phyloP scores from a whole-genome alignment of 1,140 invertebrate species.

The Papilio helenus region DNA sequence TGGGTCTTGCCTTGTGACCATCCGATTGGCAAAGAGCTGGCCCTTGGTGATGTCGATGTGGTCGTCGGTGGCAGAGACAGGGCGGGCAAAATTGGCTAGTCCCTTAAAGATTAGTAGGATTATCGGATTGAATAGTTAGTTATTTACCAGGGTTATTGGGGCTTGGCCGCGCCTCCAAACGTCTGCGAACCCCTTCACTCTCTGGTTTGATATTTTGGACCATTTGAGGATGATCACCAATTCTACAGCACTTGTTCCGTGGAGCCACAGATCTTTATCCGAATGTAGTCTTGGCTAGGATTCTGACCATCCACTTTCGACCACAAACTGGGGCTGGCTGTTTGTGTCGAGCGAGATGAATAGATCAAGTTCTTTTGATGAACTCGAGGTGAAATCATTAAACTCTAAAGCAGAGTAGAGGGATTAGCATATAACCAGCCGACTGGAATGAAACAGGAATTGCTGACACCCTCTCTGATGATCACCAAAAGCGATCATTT shows the following conservation, averaged over 20 bases:
- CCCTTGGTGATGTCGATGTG: neutral
- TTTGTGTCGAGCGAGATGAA: neutral
- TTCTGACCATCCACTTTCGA: neutral
- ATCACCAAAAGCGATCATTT: slow-evolving; percentile 1
- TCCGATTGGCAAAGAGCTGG: neutral
- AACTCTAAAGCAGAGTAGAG: neutral
- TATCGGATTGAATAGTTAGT: neutral
- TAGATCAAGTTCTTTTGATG: neutral
- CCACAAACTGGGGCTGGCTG: neutral
- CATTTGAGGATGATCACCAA: neutral
- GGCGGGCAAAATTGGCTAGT: neutral
- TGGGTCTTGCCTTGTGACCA: neutral
- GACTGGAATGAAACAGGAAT: neutral
- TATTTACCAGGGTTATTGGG: neutral
- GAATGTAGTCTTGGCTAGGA: neutral
- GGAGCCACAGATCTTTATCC: neutral
- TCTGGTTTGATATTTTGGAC: neutral
- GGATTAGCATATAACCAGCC: neutral
- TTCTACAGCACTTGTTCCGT: neutral
- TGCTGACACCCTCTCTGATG: slow-evolving; percentile 2
- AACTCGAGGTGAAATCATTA: neutral
- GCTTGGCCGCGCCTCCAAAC: neutral
- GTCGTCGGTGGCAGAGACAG: neutral
- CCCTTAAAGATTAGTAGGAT: neutral
- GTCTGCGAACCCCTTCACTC: neutral